A percentile compares a stretch with the other conserved stretches of the same genome.
phyloP scores from a whole-genome alignment of 2,888 invertebrate genomes.

The Acronicta leporina region DNA sequence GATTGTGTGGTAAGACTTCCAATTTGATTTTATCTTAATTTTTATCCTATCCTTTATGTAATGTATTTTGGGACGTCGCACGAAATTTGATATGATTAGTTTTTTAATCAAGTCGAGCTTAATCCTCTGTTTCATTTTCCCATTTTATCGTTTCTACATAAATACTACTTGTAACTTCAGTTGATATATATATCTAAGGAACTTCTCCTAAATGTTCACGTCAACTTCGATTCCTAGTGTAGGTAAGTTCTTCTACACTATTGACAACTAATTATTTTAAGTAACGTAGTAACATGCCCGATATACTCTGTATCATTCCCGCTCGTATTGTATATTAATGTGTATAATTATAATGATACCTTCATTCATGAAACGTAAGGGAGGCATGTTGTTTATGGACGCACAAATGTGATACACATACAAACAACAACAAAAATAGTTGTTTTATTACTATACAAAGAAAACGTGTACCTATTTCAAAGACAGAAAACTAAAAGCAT shows the following conservation, averaged over 20 bases:
- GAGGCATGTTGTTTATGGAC: constrained; percentile 57
- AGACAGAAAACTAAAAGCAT: neutral
- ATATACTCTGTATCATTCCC: constrained; percentile 80
- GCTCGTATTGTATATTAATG: constrained; percentile 75
- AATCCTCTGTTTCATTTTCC: too few relatives aligned
- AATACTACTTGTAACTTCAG: too few relatives aligned
- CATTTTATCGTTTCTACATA: too few relatives aligned
- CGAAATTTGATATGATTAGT: too few relatives aligned
- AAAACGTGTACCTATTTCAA: too few relatives aligned
- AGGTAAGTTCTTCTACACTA: too few relatives aligned
- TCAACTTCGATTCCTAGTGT: too few relatives aligned
- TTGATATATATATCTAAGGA: too few relatives aligned
- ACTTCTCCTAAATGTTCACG: too few relatives aligned
- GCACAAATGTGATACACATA: constrained; percentile 36
- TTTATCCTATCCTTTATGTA: constrained; percentile 10
- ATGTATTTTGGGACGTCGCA: neutral
- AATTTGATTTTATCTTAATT: constrained; percentile 3
- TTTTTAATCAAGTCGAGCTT: too few relatives aligned
- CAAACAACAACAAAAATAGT: neutral
- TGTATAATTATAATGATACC: constrained; percentile 81
- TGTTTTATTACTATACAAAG: too few relatives aligned
- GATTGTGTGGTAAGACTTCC: constrained; percentile 24
- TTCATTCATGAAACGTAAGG: constrained; percentile 69
- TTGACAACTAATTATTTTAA: constrained; percentile 16
- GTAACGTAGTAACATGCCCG: constrained; percentile 74